Evolutionary conservation across 1,140 invertebrate genomes (phyloP), one percentile per base, ranked within the genome.

Genomic region (Nomia melanderi): DNA sequence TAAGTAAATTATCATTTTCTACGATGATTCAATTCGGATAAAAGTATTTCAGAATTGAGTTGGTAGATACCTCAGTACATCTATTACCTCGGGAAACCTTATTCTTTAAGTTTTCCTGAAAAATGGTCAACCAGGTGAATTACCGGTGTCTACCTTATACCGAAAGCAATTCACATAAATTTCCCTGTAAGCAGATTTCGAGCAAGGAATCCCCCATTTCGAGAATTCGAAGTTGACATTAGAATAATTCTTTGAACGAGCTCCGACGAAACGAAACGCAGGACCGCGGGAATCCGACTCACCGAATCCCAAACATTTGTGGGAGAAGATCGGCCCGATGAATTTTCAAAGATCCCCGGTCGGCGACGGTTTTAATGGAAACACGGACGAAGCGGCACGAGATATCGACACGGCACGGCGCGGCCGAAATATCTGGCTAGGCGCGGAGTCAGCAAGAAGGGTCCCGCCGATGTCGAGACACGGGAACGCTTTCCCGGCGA

Each of bases 291-390:
- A 80, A 83, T 78, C 72, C 69, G 76, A 75, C 53, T 47, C 63
- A 82, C 47, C 75, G 53, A 60, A 77, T 81, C 82, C 75, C 82
- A 85, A 84, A 86, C 86, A 86, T 87, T 87, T 82, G 59, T 74
- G 78, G 63, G 78, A 75, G 77, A 29, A 87, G 78, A 87, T 83
- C 81, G 81, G 75, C 56, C 73, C 75, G 79, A 85, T 85, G 83
- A 85, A 85, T 83, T 86, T 72, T 82, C 79, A 81, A 84, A 87
- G 77, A 82, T 82, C 63, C 67, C 79, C 57, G 67, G 75, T 83
- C 65, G 81, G 83, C 74, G n/a, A 82, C 75, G 67, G 74, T 86
- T 87, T 85, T 86, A 86, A 85, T 85, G 81, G 83, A 65, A 75
- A 44, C 36, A n/a, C 39, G 59, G 23, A 17, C 23, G 20, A n/a